Conservation (phyloP, 2,113 vertebrate genomes). For the Halcyon senegalensis region DNA sequence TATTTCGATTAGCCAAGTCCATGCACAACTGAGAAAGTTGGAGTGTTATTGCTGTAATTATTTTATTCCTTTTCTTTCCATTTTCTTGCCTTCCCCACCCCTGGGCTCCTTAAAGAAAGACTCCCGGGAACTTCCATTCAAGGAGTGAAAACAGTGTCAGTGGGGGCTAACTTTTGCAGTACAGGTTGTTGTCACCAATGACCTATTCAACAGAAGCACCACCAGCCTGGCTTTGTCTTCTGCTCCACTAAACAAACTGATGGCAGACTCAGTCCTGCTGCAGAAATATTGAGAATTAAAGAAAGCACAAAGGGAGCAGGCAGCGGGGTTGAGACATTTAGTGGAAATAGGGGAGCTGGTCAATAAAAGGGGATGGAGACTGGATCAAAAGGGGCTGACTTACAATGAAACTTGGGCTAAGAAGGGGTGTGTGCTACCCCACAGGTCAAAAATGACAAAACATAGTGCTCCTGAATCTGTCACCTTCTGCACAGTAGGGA, state of each 20-base stretch:
- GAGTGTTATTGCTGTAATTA: conserved; percentile 17
- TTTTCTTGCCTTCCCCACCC: conserved; percentile 42
- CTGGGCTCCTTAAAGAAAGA: conserved; percentile 53
- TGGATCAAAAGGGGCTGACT: conserved; percentile 53
- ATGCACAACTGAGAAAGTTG: not conserved
- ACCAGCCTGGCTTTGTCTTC: conserved; percentile 65
- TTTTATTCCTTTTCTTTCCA: conserved; percentile 22
- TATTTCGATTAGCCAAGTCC: not conserved
- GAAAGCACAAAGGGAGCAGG: conserved; percentile 48
- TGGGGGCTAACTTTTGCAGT: conserved; percentile 57
- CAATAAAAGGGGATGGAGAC: conserved; percentile 50
- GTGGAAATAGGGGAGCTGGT: conserved; percentile 51
- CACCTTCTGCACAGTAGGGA: conserved; percentile 38
- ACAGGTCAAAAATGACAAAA: conserved; percentile 59
- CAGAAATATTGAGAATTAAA: conserved; percentile 57
- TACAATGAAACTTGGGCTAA: conserved; percentile 43
- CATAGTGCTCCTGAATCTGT: not conserved
- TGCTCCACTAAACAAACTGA: conserved; percentile 40
- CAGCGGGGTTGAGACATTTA: conserved; percentile 45
- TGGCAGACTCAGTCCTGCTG: conserved; percentile 6
- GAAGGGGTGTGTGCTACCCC: conserved; percentile 20
- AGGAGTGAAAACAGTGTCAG: conserved; percentile 57
- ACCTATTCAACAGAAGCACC: conserved; percentile 63
- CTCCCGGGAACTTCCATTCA: conserved; percentile 61
- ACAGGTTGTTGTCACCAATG: conserved; percentile 47